Base-by-base conservation (phyloP, 2,113 vertebrate species). In the Notiomystis cincta region DNA sequence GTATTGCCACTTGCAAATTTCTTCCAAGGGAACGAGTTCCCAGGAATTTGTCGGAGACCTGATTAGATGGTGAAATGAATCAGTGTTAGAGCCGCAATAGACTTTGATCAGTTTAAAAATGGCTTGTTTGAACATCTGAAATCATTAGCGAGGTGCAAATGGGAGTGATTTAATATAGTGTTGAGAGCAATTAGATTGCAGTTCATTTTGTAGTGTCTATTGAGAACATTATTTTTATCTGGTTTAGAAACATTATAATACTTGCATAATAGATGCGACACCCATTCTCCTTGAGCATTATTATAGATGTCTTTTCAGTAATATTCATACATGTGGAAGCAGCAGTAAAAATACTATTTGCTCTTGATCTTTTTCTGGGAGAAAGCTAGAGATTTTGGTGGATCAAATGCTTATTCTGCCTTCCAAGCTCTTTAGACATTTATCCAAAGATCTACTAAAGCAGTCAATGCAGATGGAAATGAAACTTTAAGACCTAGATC, bases 61-160 rank as follows among this genome's bases (percentile, higher is more conserved):
- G 90, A 97, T 97, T 95, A 96, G 90, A 95, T 76, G 88, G 71
- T 83, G 80, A 97, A 96, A 97, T 91, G 76, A 95, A 97, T 96
- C 60, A 70, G 89, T 95, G 90, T 82, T 92, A 94, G 87, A 90
- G 94, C 80, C 47, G 30, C 95, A 95, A 89, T 7, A 97, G 97
- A 61, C 92, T 82, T 97, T 94, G 58, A 84, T 87, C 94, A 95
- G 90, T 64, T 96, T 94, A 92, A 92, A 89, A 87, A 66, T 35
- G 84, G 73, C 87, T 93, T 95, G 64, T 80, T 97, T 35, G 53
- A 97, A 96, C 90, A 91, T 93, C 88, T 88, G 85, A 94, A 94
- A 96, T 96, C 90, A 94, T 98, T 97, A 97, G 88, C 54, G 53
- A 95, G 89, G 88, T 93, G 92, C 57, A 85, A 96, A 96, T 96